Evolutionary conservation across 2,888 invertebrate genomes (phyloP), one percentile per base, ranked within the genome.

Genomic region (Cecidostiba fungosa): DNA sequence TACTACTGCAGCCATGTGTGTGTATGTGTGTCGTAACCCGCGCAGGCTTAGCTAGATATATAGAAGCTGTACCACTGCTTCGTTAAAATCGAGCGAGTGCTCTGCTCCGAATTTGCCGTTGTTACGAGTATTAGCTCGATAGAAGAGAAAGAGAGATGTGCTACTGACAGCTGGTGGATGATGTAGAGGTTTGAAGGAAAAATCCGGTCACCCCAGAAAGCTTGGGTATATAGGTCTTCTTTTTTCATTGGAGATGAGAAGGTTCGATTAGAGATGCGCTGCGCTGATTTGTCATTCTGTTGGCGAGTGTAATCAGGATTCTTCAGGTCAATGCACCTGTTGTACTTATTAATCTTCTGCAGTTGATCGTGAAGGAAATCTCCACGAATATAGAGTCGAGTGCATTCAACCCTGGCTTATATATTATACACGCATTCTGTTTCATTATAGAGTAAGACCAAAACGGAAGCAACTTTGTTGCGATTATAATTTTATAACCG

Each of bases 111-210:
- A 66, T 59, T 1, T n/a, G 54, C 54, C n/a, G 54, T 59, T 59
- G 54, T 59, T n/a, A n/a, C 54, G 54, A 54, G 1, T 6, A n/a
- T 19, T 23, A 54, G 54, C 19, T 54, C 54, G 54, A 59, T 8
- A n/a, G 54, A 59, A n/a, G n/a, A 59, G 54, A 59, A 59, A 19
- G n/a, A 59, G 54, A 59, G n/a, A 59, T 8, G 54, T 59, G 54
- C n/a, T 2, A 59, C 54, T n/a, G 54, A 59, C 23, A 59, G 54
- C 54, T 59, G 54, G 0, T 59, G 54, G 54, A 59, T n/a, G 54
- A 59, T 59, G 54, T 6, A 10, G 50, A 50, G 3, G 19, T 50
- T 50, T 19, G 50, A 19, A 50, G 50, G 19, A 3, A 50, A 50
- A 50, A 50, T 50, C 19, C 50, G 50, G 50, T 19, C 50, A 19